Percentiles rank a stretch among this genome's conserved stretches.
These are phyloP conservation scores for Geodia barretti DNA, from an alignment of 37 sponge, comb jelly and placozoan species.

Conservation along the genomic window DNA sequence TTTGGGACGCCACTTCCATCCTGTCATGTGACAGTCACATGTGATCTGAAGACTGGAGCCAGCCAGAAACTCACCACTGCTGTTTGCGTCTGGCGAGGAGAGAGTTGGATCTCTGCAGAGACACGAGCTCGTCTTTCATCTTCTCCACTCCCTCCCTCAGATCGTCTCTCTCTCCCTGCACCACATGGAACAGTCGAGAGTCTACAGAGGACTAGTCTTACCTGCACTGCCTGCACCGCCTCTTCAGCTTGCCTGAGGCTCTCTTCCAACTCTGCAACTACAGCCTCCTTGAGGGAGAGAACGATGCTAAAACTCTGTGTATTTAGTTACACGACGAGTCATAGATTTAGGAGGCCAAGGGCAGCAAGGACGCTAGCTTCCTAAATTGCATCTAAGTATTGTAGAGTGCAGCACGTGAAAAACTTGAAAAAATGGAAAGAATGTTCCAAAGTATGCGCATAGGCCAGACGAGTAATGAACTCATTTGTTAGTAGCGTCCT, in stretches of 20 bases:
- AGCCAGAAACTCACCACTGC: not conserved
- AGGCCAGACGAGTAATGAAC: too few relatives aligned
- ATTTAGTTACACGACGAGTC: not conserved
- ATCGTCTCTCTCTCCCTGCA: not conserved
- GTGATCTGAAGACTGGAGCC: too few relatives aligned
- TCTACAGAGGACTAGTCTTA: too few relatives aligned
- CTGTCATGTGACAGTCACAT: not conserved
- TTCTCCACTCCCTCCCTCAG: not conserved
- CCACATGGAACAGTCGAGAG: not conserved
- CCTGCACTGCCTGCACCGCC: not conserved
- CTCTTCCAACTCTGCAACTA: not conserved
- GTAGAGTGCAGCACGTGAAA: too few relatives aligned
- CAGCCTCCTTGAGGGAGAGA: not conserved
- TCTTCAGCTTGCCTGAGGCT: not conserved
- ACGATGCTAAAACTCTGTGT: too few relatives aligned
- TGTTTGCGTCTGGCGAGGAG: not conserved
- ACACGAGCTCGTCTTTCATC: not conserved
- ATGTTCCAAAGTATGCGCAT: too few relatives aligned
- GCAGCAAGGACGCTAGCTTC: too few relatives aligned
- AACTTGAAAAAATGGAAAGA: too few relatives aligned
- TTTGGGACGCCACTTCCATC: constrained; percentile 3
- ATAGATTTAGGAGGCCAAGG: too few relatives aligned
- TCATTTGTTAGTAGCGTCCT: too few relatives aligned
- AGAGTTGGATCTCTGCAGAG: not conserved
- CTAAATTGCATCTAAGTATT: too few relatives aligned